Conservation (phyloP, 2,113 vertebrate genomes). For the Marmota flaviventris region DNA sequence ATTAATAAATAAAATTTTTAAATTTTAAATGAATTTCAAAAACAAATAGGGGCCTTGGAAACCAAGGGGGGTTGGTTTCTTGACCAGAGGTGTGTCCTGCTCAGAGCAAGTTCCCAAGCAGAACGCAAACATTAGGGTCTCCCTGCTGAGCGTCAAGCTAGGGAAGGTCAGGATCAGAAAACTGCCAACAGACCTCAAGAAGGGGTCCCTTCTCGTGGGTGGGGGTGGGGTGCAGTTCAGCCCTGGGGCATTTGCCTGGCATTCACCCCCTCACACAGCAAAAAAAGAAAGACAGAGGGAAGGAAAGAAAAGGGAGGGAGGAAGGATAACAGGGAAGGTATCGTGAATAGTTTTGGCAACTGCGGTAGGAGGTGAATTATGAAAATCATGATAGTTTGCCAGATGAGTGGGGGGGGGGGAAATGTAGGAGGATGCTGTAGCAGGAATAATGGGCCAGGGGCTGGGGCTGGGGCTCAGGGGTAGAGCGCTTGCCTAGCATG, state of each 20-base stretch:
- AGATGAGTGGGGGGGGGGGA: not conserved
- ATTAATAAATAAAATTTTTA: no score
- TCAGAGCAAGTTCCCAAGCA: not conserved
- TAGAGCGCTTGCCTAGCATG: no score
- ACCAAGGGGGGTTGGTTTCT: not conserved
- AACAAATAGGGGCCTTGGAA: not conserved
- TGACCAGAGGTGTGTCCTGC: not conserved
- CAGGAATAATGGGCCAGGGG: not conserved
- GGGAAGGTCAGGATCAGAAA: not conserved
- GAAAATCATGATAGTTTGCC: not conserved
- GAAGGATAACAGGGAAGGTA: not conserved
- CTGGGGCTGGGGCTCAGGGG: not conserved
- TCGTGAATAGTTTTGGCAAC: not conserved
- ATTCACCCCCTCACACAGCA: no score
- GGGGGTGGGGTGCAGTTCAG: not conserved
- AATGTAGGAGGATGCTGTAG: not conserved
- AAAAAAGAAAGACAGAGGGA: no score
- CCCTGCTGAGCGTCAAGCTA: not conserved
- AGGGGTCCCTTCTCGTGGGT: not conserved
- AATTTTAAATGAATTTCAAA: no score
- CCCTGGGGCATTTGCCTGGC: no score
- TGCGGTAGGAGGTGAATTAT: not conserved
- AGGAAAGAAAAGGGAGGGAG: not conserved
- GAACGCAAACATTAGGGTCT: not conserved
- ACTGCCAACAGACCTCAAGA: not conserved